phyloP scores from a whole-genome alignment of 2,797 vertebrate genomes.

The Coregonus suidteri region DNA sequence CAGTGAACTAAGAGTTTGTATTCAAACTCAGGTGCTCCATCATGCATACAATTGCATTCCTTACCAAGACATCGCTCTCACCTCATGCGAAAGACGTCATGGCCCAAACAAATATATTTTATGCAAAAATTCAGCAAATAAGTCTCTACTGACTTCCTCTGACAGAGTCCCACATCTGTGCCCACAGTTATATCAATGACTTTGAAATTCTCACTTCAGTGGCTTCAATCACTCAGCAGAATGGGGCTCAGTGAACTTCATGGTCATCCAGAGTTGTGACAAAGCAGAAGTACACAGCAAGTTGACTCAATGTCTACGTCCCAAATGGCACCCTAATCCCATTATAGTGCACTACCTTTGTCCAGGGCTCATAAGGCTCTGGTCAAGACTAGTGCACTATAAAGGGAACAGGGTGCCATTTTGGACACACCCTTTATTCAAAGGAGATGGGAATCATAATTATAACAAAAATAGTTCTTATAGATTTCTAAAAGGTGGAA shows the following conservation, averaged over 20 bases:
- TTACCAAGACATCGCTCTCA: background rate
- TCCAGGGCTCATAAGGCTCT: background rate
- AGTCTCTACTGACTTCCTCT: conserved; percentile 27
- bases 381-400: background rate
- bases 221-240: conserved; percentile 60
- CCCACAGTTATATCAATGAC: conserved; percentile 40
- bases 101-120: background rate
- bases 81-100: background rate
- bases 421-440: background rate
- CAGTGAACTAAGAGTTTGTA: background rate
- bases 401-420: background rate
- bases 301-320: conserved; percentile 24
- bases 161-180: conserved; percentile 44
- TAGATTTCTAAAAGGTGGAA: conserved; percentile 12
- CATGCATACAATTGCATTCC: background rate
- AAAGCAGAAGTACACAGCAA: conserved; percentile 42
- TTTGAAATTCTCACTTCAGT: conserved; percentile 43
- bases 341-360: background rate
- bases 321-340: background rate
- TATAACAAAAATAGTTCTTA: too few species aligned
- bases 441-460: background rate
- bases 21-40: background rate
- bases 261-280: conserved; percentile 51
- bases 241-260: conserved; percentile 34
- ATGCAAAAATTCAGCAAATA: conserved; percentile 20